Evolutionary conservation across 2,113 vertebrate species (phyloP), one percentile per base, ranked within the genome.

Genomic region (Chaenocephalus aceratus): DNA sequence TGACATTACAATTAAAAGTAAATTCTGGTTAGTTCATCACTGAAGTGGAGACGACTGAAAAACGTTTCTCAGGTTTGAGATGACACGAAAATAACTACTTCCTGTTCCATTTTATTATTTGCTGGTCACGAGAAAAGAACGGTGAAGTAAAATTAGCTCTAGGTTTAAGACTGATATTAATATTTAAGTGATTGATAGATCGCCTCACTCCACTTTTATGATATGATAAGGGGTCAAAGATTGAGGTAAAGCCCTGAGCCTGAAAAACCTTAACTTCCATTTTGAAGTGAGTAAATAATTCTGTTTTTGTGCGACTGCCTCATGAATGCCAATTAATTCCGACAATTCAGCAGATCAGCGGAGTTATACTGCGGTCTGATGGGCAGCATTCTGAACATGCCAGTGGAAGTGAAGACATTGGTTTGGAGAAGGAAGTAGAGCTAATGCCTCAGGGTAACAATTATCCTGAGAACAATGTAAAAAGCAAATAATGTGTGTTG

Each of bases 21-120:
- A 82, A 85, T 88, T 86, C 72, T 61, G 68, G 80, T 82, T 67
- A 74, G 88, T 90, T 93, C 74, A 80, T 87, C 83, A 82, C 79
- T 79, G 79, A 60, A 68, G 30, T 30, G 4, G 4, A 80, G 76
- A 79, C 5, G 56, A 60, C 79, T 48, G 77, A 59, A 83, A 64
- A 77, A 75, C 48, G 66, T 72, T 46, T 78, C 70, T 89, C 85
- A 48, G 56, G 83, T 83, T 78, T n/a, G 48, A 82, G 79, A 82
- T 60, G 75, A 80, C 70, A 75, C 67, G 74, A 73, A 78, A 89
- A 89, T 77, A 90, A 41, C 36, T 48, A 13, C 10, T 48, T 48
- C 4, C 46, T 12, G 3, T 14, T 48, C 13, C 10, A 1, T 48
- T 48, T 48, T 48, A 12, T 14, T 48, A 81, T 36, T 36, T 45